Evolutionary conservation across 2,113 vertebrate genomes (phyloP).

Genomic region (Platanista minor): DNA sequence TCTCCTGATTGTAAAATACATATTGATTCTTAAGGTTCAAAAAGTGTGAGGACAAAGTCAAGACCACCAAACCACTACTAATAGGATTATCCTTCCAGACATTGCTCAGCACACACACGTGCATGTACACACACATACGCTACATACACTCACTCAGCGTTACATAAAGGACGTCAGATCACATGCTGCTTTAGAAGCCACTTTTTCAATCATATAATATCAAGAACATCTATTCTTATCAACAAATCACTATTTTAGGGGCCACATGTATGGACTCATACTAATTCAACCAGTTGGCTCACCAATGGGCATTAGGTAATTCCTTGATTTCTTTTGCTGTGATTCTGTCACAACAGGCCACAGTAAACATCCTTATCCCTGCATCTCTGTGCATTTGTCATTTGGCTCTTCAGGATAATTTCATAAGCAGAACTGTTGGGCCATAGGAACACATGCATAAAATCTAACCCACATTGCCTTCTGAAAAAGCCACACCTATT

Average conservation of each 20-base stretch:
- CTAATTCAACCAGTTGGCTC: neutral
- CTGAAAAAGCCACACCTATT: neutral
- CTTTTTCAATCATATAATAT: neutral
- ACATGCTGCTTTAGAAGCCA: neutral
- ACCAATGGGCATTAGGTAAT: neutral
- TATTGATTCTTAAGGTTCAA: neutral
- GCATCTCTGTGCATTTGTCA: neutral
- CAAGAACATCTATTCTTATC: neutral
- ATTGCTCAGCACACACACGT: rapidly evolving
- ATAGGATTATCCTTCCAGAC: no score
- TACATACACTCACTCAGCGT: neutral
- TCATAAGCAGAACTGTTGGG: neutral
- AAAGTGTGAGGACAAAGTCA: neutral
- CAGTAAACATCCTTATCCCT: neutral
- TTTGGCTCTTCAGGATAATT: neutral
- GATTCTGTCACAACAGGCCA: neutral
- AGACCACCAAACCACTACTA: neutral
- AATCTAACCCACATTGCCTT: neutral
- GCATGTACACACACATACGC: rapidly evolving
- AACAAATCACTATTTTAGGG: neutral
- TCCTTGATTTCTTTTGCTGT: neutral
- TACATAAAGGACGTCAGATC: no score
- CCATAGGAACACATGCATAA: neutral
- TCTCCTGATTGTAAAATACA: neutral
- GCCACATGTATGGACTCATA: neutral